Conservation (phyloP, 2,113 vertebrate genomes). For the Ondatra zibethicus region DNA sequence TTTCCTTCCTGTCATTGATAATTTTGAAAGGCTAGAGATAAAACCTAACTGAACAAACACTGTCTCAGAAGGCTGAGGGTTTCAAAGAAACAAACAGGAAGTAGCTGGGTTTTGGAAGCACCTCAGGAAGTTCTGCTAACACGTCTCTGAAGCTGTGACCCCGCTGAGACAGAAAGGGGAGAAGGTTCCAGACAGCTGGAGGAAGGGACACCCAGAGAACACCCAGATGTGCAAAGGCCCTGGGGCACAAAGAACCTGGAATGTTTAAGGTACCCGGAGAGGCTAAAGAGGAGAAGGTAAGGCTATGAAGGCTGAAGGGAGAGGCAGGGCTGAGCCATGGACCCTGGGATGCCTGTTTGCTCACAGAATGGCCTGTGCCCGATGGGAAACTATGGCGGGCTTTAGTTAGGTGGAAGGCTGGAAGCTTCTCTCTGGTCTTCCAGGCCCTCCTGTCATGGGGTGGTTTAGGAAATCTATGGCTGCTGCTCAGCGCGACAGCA, state of each 20-base stretch:
- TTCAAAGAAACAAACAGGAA: neutral
- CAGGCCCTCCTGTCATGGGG: neutral
- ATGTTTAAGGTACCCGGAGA: neutral
- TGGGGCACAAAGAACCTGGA: neutral
- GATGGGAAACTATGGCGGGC: rapidly evolving
- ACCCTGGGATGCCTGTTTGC: neutral
- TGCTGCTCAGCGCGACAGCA: no score
- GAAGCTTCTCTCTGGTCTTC: neutral
- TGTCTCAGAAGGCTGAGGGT: neutral
- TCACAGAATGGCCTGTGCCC: neutral
- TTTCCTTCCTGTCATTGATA: neutral
- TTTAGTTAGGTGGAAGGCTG: neutral
- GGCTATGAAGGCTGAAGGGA: rapidly evolving
- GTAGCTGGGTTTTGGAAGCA: neutral
- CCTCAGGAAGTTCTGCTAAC: neutral
- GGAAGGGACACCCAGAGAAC: neutral
- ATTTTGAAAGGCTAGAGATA: neutral
- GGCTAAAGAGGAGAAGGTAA: neutral
- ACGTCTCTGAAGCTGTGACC: neutral
- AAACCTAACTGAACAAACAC: neutral
- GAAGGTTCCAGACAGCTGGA: neutral
- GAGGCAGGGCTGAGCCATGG: rapidly evolving
- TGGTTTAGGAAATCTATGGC: neutral
- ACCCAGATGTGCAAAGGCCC: neutral
- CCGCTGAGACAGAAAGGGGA: neutral